A percentile compares a stretch with the other conserved stretches of the same genome.
Evolutionary conservation across 2,888 invertebrate genomes (phyloP).

Genomic region (Euplagia quadripunctaria): DNA sequence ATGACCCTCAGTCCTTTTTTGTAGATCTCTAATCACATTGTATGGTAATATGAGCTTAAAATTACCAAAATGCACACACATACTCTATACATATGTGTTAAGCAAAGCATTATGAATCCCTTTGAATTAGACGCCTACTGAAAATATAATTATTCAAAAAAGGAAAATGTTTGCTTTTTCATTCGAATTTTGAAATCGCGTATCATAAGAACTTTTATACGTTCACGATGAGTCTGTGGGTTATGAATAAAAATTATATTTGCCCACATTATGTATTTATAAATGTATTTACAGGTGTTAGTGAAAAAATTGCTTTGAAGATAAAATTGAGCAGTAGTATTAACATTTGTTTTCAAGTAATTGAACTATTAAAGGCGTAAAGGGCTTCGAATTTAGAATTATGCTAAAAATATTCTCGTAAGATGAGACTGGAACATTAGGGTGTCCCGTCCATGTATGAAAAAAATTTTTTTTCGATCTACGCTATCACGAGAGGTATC

Average conservation of each 20-base stretch:
- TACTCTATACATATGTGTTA: slow-evolving; percentile 17
- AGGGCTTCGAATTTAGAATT: too few relatives aligned
- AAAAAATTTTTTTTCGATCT: too few relatives aligned
- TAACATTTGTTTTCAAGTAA: too few relatives aligned
- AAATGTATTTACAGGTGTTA: too few relatives aligned
- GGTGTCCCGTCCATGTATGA: too few relatives aligned
- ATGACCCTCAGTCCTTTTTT: slow-evolving; percentile 62
- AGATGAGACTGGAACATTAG: too few relatives aligned
- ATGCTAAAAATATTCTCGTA: too few relatives aligned
- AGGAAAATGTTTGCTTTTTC: background rate
- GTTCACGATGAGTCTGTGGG: background rate
- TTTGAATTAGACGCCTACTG: slow-evolving; percentile 29
- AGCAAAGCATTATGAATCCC: slow-evolving; percentile 28
- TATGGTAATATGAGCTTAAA: slow-evolving; percentile 57
- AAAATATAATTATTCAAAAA: slow-evolving; percentile 34
- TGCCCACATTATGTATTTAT: background rate
- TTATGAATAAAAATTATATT: background rate
- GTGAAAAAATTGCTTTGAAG: background rate
- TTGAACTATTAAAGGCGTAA: too few relatives aligned
- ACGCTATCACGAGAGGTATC: too few relatives aligned
- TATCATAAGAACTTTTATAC: background rate
- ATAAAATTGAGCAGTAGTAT: background rate
- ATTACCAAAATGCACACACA: slow-evolving; percentile 37
- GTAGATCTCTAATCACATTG: slow-evolving; percentile 63
- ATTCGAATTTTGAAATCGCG: background rate